phyloP scores from a whole-genome alignment of 2,797 vertebrate species.

The Yasuhikotakia modesta region DNA sequence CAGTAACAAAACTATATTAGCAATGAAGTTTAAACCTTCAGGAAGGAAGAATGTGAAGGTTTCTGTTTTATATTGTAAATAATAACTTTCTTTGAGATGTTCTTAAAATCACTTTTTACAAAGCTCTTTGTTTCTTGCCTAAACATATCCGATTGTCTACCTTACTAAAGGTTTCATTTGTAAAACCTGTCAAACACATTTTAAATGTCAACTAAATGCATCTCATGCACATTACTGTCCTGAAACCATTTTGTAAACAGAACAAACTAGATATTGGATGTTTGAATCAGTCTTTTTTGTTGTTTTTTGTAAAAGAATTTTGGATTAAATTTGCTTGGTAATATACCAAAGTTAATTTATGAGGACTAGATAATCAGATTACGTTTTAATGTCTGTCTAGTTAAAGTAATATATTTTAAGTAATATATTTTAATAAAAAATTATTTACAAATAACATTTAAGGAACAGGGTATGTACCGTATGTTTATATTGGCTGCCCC shows the following conservation, averaged over 20 bases:
- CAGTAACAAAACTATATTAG: conserved; percentile 30
- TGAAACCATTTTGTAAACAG: conserved; percentile 56
- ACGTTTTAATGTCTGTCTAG: conserved; percentile 81
- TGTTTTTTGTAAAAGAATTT: conserved; percentile 63
- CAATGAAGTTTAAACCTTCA: conserved; percentile 65
- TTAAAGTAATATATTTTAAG: conserved; percentile 99
- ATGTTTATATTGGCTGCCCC: conserved; percentile 72
- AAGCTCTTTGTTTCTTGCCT: conserved; percentile 63
- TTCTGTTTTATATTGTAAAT: conserved; percentile 69
- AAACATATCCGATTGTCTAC: conserved; percentile 60
- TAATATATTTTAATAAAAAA: conserved; percentile 97
- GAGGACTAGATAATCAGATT: conserved; percentile 69
- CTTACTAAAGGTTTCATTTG: conserved; percentile 54
- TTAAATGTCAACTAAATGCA: conserved; percentile 64
- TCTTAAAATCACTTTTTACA: conserved; percentile 60
- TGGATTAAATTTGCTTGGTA: conserved; percentile 69
- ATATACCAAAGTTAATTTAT: conserved; percentile 80
- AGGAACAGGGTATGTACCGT: conserved; percentile 83
- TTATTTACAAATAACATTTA: conserved; percentile 69
- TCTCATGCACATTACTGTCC: conserved; percentile 30
- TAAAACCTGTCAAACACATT: conserved; percentile 45
- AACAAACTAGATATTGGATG: conserved; percentile 53
- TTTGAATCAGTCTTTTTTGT: conserved; percentile 56
- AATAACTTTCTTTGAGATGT: conserved; percentile 61
- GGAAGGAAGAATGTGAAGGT: conserved; percentile 57